A percentile compares a stretch with the other conserved stretches of the same genome.
Evolutionary conservation across 1,140 invertebrate species (phyloP).

Genomic region (Macrotrachela quadricornifera): DNA sequence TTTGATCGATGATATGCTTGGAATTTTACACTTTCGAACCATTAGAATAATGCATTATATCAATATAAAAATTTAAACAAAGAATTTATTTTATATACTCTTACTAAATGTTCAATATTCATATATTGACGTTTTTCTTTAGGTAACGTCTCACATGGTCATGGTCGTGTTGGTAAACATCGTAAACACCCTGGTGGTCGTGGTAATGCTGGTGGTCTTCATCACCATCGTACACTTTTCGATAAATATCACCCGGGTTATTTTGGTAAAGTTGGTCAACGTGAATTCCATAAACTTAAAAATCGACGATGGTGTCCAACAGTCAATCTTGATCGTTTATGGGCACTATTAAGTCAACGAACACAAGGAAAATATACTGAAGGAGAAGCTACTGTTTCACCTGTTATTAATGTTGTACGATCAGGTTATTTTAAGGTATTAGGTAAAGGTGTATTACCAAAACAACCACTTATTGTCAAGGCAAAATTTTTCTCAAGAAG

Average conservation of each 20-base stretch:
- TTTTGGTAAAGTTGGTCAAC: slow-evolving; percentile 99
- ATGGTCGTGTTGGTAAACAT: slow-evolving; percentile 98
- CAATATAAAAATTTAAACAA: no score
- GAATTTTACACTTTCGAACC: no score
- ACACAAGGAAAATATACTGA: slow-evolving; percentile 67
- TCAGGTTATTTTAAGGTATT: slow-evolving; percentile 92
- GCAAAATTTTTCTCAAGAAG: slow-evolving; percentile 93
- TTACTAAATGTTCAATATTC: no score
- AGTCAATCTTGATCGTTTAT: slow-evolving; percentile 84
- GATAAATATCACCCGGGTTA: slow-evolving; percentile 99
- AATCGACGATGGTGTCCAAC: slow-evolving; percentile 77
- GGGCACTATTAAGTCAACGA: slow-evolving; percentile 82
- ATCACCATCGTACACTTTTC: slow-evolving; percentile 97
- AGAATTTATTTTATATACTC: no score
- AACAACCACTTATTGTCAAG: slow-evolving; percentile 94
- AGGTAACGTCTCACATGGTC: slow-evolving; percentile 96
- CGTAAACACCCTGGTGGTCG: slow-evolving; percentile 99
- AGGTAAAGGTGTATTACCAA: slow-evolving; percentile 82
- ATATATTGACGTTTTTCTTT: no score
- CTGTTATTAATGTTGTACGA: slow-evolving; percentile 84
- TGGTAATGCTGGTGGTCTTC: slow-evolving; percentile 98
- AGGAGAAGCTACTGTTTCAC: slow-evolving; percentile 51
- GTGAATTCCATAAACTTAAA: slow-evolving; percentile 74
- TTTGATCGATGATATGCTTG: no score
- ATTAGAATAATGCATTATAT: no score